These are phyloP conservation scores for Progne subis DNA, from an alignment of 2,113 vertebrate genomes.

Conservation along the genomic window DNA sequence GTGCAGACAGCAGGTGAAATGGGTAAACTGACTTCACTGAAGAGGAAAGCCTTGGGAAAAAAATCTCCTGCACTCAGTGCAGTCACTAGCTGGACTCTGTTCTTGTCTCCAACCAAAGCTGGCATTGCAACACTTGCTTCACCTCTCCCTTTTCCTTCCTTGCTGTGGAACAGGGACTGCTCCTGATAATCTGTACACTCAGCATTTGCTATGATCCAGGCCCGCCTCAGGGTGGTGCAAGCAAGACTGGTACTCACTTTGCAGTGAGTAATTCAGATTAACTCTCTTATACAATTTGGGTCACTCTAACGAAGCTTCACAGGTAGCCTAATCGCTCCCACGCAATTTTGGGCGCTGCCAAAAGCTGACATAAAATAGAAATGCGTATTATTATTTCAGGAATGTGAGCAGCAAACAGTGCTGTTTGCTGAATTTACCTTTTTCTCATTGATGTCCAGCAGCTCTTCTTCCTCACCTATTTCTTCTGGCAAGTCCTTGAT, in stretches of 20 bases:
- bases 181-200: not conserved
- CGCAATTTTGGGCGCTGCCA: not conserved
- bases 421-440: constrained; percentile 78
- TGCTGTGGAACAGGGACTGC: not conserved
- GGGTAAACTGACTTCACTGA: not conserved
- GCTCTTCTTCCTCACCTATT: constrained; percentile 75
- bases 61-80: not conserved
- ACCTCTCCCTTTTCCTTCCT: not conserved
- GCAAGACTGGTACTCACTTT: not conserved
- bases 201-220: not conserved
- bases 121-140: not conserved
- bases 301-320: not conserved
- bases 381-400: not conserved
- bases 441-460: constrained; percentile 80
- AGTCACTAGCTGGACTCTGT: not conserved
- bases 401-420: not conserved
- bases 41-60: not conserved
- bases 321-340: not conserved
- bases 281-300: not conserved
- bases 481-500: constrained; percentile 74
- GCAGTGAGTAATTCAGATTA: not conserved
- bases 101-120: not conserved
- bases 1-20: not conserved
- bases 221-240: not conserved
- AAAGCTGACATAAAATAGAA: not conserved